Base-by-base conservation (phyloP, 2,113 vertebrate genomes). In the Anguilla rostrata region DNA sequence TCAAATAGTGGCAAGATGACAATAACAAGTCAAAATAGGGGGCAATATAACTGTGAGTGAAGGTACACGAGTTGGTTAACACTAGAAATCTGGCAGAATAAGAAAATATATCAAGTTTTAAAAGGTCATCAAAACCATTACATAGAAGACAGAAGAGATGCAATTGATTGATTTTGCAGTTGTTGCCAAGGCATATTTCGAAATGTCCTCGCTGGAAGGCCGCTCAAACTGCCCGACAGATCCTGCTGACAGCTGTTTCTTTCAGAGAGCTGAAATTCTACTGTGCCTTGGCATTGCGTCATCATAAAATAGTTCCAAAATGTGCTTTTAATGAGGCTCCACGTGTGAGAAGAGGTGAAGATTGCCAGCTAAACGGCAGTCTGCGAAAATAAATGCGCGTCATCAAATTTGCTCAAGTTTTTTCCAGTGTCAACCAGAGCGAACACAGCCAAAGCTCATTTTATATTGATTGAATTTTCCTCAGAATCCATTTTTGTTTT, bases 191-290 rank as follows among this genome's bases (percentile, higher is more conserved):
- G 80, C 5, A 41, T 43, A 81, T 43, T 41, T 86, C n/a, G 57
- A 63, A 86, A 86, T 26, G 56, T 53, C 56, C 56, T 39, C 15
- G 0, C 78, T 81, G 0, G 15, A 49, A 22, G 46, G 84, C 49
- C 29, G 78, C 63, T 71, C 63, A 71, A n/a, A 71, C 85, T 78
- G 18, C 85, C 53, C 16, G 78, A 81, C 85, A 81, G 78, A 86
- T 63, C 39, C 22, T 78, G 78, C 71, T 71, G 15, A n/a, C 43
- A 85, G 71, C 78, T 84, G 39, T 78, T 41, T 81, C 56, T 81
- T 60, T 81, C 85, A 78, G 57, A 81, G 34, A 78, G 26, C 20
- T 26, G 63, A 22, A n/a, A 71, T 71, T n/a, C 26, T 20, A n/a
- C 63, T n/a, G 26, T 29, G 78, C 53, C 39, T 56, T 81, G 85